Evolutionary conservation across 2,888 invertebrate species (phyloP), one percentile per base, ranked within the genome.

Genomic region (Pristionchus fissidentatus): DNA sequence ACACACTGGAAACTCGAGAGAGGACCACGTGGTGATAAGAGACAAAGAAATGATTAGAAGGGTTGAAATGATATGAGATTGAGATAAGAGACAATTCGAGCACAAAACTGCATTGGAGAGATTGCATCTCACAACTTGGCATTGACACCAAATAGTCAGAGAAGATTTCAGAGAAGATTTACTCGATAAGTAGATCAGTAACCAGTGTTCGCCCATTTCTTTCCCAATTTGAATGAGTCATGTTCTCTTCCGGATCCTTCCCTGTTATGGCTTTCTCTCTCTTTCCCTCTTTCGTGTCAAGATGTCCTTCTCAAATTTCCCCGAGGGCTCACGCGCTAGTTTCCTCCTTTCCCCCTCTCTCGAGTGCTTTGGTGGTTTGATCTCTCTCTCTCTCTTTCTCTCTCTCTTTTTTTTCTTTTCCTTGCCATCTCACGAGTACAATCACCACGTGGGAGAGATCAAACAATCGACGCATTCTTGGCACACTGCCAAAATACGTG

Each of bases 21-120:
- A 41, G 29, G 15, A 10, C 75, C 73, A 75, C 75, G 75, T 75
- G 75, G 75, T 75, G 75, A 75, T 75, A 75, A 75, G 75, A 49
- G 66, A 66, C 38, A 38, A 35, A 66, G 38, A 38, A 66, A n/a
- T 38, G 66, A 66, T 66, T 38, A 66, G 38, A 66, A 4, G 3
- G 66, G n/a, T 22, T 38, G 32, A 29, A 75, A 26, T 75, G 75
- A 75, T 75, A 15, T 46, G 75, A 75, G 29, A 8, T 29, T 10
- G 29, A 35, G 38, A 22, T 10, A 66, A 35, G 32, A 29, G 29
- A 35, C 35, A 35, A 66, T 66, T 29, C 13, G 22, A 22, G 32
- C 41, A 43, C 32, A 15, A 49, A 15, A 19, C 13, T 10, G 49
- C 41, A 43, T 38, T n/a, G 26, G 1, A 13, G 41, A 73, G 22